These are phyloP conservation scores for Eupithecia insigniata DNA, from an alignment of 2,888 invertebrate species.

Conservation along the genomic window DNA sequence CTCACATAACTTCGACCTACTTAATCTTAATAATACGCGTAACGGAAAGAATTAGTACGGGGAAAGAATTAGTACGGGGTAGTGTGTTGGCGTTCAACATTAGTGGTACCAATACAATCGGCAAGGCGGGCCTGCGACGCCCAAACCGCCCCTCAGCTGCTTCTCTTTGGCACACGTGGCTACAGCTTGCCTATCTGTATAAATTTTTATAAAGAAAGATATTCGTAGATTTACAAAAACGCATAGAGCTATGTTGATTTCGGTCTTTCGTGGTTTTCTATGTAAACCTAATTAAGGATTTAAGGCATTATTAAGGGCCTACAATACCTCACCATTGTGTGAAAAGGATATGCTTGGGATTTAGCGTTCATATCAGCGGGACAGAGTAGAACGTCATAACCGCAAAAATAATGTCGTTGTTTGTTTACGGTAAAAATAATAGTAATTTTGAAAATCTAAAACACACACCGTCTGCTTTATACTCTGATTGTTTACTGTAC, in stretches of 20 bases:
- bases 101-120: constrained; percentile 60
- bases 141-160: constrained; percentile 65
- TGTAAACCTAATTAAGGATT: too few relatives aligned
- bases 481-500: too few relatives aligned
- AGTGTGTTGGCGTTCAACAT: constrained; percentile 46
- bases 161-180: constrained; percentile 49
- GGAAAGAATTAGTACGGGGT: constrained; percentile 42
- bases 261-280: background rate
- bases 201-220: background rate
- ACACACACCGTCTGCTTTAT: too few relatives aligned
- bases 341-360: too few relatives aligned
- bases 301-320: too few relatives aligned
- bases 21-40: constrained; percentile 48
- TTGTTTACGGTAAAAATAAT: too few relatives aligned
- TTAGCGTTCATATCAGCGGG: too few relatives aligned
- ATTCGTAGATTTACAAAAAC: background rate
- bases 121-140: constrained; percentile 68
- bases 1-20: background rate
- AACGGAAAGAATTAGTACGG: constrained; percentile 41
- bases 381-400: too few relatives aligned
- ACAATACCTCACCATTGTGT: too few relatives aligned
- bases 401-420: too few relatives aligned
- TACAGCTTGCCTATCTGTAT: background rate
- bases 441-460: too few relatives aligned
- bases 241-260: background rate